Conservation (phyloP, 2,797 vertebrate species). For the Enteromius trimaculatus region DNA sequence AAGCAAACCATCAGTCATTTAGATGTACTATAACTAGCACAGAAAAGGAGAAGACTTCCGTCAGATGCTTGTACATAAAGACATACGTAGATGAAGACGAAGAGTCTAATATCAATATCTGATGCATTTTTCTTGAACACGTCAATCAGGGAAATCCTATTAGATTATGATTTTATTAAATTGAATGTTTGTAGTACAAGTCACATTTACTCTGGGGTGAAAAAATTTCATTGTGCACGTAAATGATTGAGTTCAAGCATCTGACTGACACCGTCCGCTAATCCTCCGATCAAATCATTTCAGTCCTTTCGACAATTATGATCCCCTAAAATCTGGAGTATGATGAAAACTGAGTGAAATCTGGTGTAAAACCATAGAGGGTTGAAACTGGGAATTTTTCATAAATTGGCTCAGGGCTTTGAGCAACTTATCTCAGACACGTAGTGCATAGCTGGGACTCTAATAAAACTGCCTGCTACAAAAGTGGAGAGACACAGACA, state of each 20-base stretch:
- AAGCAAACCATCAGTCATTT: neutral
- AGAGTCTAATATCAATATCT: neutral
- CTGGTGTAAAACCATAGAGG: neutral
- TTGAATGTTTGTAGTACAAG: neutral
- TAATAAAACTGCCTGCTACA: constrained; percentile 6
- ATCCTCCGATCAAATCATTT: constrained; percentile 1
- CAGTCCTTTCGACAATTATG: neutral
- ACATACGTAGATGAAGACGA: neutral
- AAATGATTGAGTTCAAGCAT: constrained; percentile 4
- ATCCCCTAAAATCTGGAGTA: constrained; percentile 1
- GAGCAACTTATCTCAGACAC: constrained; percentile 21
- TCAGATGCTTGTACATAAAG: neutral
- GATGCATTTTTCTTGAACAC: neutral
- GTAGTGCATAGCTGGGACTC: neutral
- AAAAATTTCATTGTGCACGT: constrained; percentile 3
- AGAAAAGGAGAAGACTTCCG: neutral
- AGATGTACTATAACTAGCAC: neutral
- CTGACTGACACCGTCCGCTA: neutral
- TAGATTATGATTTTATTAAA: neutral
- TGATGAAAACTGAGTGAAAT: constrained; percentile 35
- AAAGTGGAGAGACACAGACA: constrained; percentile 15
- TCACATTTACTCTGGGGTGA: neutral
- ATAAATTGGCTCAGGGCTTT: constrained; percentile 23
- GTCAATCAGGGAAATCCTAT: neutral
- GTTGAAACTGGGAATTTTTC: neutral